Percentiles rank a stretch among this genome's conserved stretches.
Evolutionary conservation across 2,113 vertebrate species (phyloP).

Genomic region (Jacana jacana): DNA sequence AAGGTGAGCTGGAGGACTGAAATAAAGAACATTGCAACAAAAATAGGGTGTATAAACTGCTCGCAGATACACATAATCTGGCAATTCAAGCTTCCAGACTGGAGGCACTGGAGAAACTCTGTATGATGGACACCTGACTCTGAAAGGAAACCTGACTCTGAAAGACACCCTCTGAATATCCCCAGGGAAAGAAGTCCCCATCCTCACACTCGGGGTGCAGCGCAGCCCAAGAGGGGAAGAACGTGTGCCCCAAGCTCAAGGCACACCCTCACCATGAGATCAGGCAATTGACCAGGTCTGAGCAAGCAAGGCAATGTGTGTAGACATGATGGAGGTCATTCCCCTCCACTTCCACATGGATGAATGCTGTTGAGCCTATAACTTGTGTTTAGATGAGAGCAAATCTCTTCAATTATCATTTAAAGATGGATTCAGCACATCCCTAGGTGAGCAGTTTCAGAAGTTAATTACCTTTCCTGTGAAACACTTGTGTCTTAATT

Average conservation of each 20-base stretch:
- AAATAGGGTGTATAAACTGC: neutral
- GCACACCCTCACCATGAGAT: too few species aligned
- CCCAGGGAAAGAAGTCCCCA: neutral
- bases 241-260: rapidly evolving
- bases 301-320: neutral
- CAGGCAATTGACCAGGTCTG: neutral
- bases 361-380: neutral
- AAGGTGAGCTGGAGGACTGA: neutral
- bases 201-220: rapidly evolving
- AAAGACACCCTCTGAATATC: neutral
- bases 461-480: constrained; percentile 39
- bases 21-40: neutral
- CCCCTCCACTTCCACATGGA: neutral
- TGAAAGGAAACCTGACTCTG: neutral
- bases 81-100: neutral
- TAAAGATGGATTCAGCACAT: neutral
- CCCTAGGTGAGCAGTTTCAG: neutral
- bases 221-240: neutral
- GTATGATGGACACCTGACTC: neutral
- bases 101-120: neutral
- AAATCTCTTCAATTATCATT: neutral
- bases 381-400: neutral
- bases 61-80: neutral
- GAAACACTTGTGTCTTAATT: constrained; percentile 16
- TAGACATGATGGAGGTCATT: rapidly evolving